Evolutionary conservation across 1,140 invertebrate species (phyloP).

Genomic region (Olivierus martensii): DNA sequence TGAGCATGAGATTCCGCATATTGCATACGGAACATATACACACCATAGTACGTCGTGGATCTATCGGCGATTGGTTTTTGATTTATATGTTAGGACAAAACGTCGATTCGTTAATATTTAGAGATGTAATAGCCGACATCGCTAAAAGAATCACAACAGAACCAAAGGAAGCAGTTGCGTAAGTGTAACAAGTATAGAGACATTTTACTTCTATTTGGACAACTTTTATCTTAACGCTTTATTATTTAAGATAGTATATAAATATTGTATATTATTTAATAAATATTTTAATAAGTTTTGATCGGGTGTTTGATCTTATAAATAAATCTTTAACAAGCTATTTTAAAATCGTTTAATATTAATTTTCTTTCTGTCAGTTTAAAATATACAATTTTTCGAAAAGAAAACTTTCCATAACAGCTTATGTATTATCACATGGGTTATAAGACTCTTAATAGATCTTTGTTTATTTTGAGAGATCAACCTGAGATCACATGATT

Average conservation of each 20-base stretch:
- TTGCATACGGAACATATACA: slow-evolving; percentile 77
- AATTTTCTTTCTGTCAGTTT: too few relatives aligned
- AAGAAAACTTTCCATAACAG: background rate
- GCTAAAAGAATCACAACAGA: slow-evolving; percentile 50
- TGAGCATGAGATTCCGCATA: slow-evolving; percentile 70
- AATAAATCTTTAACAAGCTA: too few relatives aligned
- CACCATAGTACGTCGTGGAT: slow-evolving; percentile 73
- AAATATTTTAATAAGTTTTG: too few relatives aligned
- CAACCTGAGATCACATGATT: too few relatives aligned
- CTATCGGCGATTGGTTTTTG: slow-evolving; percentile 90
- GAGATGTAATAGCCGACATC: slow-evolving; percentile 78
- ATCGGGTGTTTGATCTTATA: slow-evolving; percentile 8
- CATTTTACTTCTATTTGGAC: too few relatives aligned
- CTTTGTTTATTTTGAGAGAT: slow-evolving; percentile 19
- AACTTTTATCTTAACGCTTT: too few relatives aligned
- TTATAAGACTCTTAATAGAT: background rate
- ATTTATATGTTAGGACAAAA: slow-evolving; percentile 91
- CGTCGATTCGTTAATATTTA: slow-evolving; percentile 84
- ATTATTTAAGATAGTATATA: too few relatives aligned
- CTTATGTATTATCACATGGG: background rate
- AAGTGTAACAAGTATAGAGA: background rate
- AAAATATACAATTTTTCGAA: too few relatives aligned
- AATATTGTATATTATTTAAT: too few relatives aligned
- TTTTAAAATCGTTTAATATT: too few relatives aligned
- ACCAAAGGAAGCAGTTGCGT: slow-evolving; percentile 34